Conservation (phyloP, 2,888 invertebrate genomes). For the Helicoverpa assulta region DNA sequence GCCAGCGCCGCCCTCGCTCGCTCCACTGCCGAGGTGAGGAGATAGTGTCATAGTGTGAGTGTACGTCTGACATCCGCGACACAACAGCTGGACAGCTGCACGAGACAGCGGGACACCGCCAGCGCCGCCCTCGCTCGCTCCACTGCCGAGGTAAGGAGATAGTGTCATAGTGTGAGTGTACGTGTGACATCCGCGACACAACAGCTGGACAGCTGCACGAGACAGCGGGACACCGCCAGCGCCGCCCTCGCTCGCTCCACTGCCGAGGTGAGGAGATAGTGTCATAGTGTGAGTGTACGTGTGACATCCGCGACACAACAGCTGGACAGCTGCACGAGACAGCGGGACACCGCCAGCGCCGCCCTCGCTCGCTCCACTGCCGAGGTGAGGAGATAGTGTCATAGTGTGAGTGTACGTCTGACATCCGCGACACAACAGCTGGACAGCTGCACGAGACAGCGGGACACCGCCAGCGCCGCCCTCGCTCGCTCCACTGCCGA, state of each 20-base stretch:
- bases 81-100: constrained; percentile 86
- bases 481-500: constrained; percentile 68
- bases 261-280: constrained; percentile 56
- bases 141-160: constrained; percentile 58
- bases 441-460: constrained; percentile 86
- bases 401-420: too few species aligned
- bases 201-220: constrained; percentile 85
- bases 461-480: constrained; percentile 78
- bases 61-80: constrained; percentile 88
- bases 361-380: constrained; percentile 69
- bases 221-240: constrained; percentile 85
- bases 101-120: constrained; percentile 85
- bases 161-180: too few species aligned
- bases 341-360: constrained; percentile 82
- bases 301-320: constrained; percentile 87
- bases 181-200: constrained; percentile 87
- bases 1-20: constrained; percentile 70
- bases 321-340: constrained; percentile 85
- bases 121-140: constrained; percentile 68
- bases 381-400: constrained; percentile 53
- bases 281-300: too few species aligned
- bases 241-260: constrained; percentile 69
- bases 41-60: too few species aligned
- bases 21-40: constrained; percentile 60
- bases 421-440: constrained; percentile 88